phyloP scores from a whole-genome alignment of 2,888 invertebrate genomes.

The Eupithecia inturbata region DNA sequence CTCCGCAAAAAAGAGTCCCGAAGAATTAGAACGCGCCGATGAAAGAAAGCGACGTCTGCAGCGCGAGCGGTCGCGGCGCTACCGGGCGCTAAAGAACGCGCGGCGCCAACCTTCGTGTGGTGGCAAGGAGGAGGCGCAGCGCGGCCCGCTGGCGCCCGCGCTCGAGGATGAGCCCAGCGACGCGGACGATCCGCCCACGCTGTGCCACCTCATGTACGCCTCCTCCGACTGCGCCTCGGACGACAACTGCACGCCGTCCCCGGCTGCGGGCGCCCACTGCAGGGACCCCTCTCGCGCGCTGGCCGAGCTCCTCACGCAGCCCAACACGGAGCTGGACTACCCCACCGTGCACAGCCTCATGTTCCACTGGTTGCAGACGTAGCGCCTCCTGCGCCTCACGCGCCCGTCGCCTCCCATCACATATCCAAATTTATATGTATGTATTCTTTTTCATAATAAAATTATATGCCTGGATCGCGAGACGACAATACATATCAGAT shows the following conservation, averaged over 20 bases:
- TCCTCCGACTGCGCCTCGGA: conserved; percentile 76
- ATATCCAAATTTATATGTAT: conserved; percentile 31
- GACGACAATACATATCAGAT: conserved; percentile 68
- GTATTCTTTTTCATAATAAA: conserved; percentile 25
- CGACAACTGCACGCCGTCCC: conserved; percentile 76
- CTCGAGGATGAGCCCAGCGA: conserved; percentile 75
- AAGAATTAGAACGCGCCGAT: conserved; percentile 76
- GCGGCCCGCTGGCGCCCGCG: conserved; percentile 60
- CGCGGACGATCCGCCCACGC: conserved; percentile 76
- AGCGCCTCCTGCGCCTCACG: conserved; percentile 63
- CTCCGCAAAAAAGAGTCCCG: conserved; percentile 74
- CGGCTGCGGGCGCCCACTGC: conserved; percentile 55
- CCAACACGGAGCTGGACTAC: conserved; percentile 78
- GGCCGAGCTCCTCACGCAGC: conserved; percentile 73
- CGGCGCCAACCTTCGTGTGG: conserved; percentile 74
- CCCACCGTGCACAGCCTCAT: conserved; percentile 81
- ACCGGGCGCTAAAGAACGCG: conserved; percentile 77
- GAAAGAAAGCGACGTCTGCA: conserved; percentile 77
- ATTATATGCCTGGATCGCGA: conserved; percentile 42
- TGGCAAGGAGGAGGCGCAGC: conserved; percentile 55
- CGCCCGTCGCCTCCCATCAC: conserved; percentile 29
- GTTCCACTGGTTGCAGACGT: conserved; percentile 83
- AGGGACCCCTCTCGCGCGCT: conserved; percentile 60
- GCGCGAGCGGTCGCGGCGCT: conserved; percentile 75
- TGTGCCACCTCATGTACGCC: conserved; percentile 71